These are phyloP conservation scores for Ptilodon capucinus DNA, from an alignment of 2,888 invertebrate species.

Conservation along the genomic window DNA sequence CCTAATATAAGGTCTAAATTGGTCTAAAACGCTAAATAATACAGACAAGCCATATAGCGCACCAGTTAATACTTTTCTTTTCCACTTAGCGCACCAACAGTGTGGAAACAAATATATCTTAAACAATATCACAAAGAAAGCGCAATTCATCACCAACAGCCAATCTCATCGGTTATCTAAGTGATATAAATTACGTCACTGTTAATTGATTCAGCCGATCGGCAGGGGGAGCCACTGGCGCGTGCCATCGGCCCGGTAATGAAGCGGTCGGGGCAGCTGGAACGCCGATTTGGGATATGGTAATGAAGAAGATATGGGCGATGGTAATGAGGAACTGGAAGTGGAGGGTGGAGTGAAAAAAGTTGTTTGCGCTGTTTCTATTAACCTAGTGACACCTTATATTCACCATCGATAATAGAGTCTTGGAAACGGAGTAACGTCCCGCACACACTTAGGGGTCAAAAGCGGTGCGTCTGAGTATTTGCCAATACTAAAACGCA, in stretches of 20 bases:
- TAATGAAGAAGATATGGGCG: background rate
- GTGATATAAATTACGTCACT: constrained; percentile 56
- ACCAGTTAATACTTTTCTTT: too few relatives aligned
- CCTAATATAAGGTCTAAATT: too few relatives aligned
- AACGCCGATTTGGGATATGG: background rate
- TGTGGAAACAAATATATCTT: too few relatives aligned
- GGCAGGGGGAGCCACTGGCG: constrained; percentile 44
- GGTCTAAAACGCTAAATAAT: too few relatives aligned
- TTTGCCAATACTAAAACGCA: too few relatives aligned
- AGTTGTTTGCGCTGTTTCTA: background rate
- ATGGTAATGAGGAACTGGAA: background rate
- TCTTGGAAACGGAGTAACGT: too few relatives aligned
- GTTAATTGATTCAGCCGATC: constrained; percentile 59
- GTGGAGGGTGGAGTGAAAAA: background rate
- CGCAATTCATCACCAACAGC: background rate
- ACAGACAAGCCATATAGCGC: too few relatives aligned
- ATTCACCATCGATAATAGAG: too few relatives aligned
- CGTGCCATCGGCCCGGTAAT: constrained; percentile 40
- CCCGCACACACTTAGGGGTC: too few relatives aligned
- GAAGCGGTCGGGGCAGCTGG: constrained; percentile 27
- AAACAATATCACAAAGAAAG: background rate
- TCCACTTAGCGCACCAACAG: too few relatives aligned
- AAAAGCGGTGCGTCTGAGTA: too few relatives aligned
- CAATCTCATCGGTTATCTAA: constrained; percentile 40
- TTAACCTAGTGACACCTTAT: background rate